Conservation (phyloP, 2,113 vertebrate genomes). For the Megalops atlanticus region DNA sequence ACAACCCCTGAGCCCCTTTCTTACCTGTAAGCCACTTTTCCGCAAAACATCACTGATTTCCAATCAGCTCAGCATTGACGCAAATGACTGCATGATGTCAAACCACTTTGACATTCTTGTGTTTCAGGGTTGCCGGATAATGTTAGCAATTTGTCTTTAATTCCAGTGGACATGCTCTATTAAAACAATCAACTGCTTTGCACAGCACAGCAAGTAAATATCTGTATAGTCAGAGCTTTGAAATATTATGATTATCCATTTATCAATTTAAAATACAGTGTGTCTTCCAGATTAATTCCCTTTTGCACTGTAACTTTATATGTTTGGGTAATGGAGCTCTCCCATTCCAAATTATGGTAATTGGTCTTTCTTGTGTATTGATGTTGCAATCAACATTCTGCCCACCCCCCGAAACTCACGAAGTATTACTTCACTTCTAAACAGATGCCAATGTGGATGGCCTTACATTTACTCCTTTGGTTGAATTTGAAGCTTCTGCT, state of each 20-base stretch:
- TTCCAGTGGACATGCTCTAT: not conserved
- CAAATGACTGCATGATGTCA: not conserved
- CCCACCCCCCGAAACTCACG: not conserved
- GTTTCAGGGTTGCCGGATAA: not conserved
- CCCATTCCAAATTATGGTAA: constrained; percentile 17
- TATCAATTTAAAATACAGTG: constrained; percentile 8
- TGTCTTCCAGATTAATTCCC: not conserved
- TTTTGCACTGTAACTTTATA: constrained; percentile 15
- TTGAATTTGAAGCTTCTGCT: not conserved
- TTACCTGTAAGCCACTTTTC: not conserved
- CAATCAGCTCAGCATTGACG: not conserved
- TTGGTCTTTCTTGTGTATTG: constrained; percentile 12
- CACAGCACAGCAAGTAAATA: not conserved
- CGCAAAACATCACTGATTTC: not conserved
- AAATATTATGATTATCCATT: constrained; percentile 7
- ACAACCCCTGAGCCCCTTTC: not conserved
- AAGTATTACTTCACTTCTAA: constrained; percentile 9
- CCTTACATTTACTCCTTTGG: not conserved
- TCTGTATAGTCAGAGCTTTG: not conserved
- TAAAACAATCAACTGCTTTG: not conserved
- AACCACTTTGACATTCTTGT: not conserved
- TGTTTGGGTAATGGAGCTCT: not conserved
- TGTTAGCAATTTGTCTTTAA: not conserved
- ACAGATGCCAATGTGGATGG: not conserved
- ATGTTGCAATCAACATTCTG: constrained; percentile 14